A percentile compares a stretch with the other conserved stretches of the same genome.
Conservation (phyloP, 64 coral and sea anemone genomes). For the Montipora sp. region DNA sequence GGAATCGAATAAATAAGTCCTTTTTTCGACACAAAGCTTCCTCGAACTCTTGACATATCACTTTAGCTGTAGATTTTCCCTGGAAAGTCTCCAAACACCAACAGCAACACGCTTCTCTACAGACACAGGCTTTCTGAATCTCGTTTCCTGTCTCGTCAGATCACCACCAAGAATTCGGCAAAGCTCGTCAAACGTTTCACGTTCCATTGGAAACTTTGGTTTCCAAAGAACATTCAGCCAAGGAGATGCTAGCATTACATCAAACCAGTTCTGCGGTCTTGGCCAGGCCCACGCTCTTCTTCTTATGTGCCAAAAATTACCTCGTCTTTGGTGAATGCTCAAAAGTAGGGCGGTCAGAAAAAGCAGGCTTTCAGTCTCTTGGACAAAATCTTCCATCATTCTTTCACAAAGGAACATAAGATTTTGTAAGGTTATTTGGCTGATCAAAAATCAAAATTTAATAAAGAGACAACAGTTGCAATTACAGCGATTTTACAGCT, state of each 20-base stretch:
- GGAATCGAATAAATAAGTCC: not conserved
- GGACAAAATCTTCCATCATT: not conserved
- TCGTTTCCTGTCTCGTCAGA: slow-evolving; percentile 4
- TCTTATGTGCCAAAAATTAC: not conserved
- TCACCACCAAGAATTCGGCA: not conserved
- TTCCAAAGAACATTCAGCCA: not conserved
- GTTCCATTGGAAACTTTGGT: slow-evolving; percentile 17
- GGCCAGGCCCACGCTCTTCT: slow-evolving; percentile 12
- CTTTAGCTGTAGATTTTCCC: slow-evolving; percentile 13
- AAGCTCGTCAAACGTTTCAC: not conserved
- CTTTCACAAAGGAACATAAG: slow-evolving; percentile 8
- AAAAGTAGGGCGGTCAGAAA: slow-evolving; percentile 3
- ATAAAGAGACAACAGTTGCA: not conserved
- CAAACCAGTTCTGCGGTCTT: not conserved
- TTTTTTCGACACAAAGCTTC: not conserved
- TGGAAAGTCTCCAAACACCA: slow-evolving; percentile 16
- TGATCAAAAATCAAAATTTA: slow-evolving; percentile 1
- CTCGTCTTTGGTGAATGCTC: not conserved
- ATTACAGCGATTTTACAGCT: too few species aligned
- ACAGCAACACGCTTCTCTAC: not conserved
- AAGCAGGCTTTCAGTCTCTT: not conserved
- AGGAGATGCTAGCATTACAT: too few species aligned
- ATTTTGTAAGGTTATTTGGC: not conserved
- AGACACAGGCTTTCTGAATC: slow-evolving; percentile 11
- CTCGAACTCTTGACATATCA: slow-evolving; percentile 8